Base-by-base conservation (phyloP, 2,797 vertebrate genomes). In the Spheniscus humboldti region DNA sequence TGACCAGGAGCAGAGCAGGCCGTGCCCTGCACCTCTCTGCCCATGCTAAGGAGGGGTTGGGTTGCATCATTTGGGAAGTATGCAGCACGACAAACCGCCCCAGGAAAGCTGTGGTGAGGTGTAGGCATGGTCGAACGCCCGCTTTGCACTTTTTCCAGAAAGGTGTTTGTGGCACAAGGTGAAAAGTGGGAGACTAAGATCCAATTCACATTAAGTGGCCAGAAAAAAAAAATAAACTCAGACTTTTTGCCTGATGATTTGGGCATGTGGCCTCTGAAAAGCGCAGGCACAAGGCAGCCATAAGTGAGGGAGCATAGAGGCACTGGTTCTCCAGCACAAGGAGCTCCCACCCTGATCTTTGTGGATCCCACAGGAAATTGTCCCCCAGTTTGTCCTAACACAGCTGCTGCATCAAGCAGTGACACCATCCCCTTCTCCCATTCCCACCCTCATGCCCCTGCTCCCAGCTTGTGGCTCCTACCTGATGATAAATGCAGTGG, bases 81-180 rank as follows among this genome's bases (percentile, higher is more conserved):
- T 2, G 27, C 13, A 19, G 52, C 50, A 8, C 1, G 10, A 41
- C 28, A 53, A 39, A 27, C 12, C 5, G 1, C 27, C 39, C 60
- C 16, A 7, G 60, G 59, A 50, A 20, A 39, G 47, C 41, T 8
- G 24, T 3, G 37, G 20, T 3, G n/a, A 75, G 79, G n/a, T 1
- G 11, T 2, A 10, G 64, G 66, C 43, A 35, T 1, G 33, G 75
- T 47, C 2, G 0, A n/a, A n/a, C 0, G 1, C 28, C 47, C 1
- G 2, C 68, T 31, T 11, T 3, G 43, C 20, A 0, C 15, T 37
- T 31, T 13, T 22, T 62, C 37, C 48, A 41, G 18, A 37, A 48
- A 5, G 37, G 48, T 41, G 41, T 14, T 20, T 25, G 69, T 60
- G 68, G 72, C 55, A 52, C 30, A 28, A 37, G 63, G 57, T 0